These are phyloP conservation scores for Gorsachius magnificus DNA, from an alignment of 2,797 vertebrate genomes.

Conservation along the genomic window DNA sequence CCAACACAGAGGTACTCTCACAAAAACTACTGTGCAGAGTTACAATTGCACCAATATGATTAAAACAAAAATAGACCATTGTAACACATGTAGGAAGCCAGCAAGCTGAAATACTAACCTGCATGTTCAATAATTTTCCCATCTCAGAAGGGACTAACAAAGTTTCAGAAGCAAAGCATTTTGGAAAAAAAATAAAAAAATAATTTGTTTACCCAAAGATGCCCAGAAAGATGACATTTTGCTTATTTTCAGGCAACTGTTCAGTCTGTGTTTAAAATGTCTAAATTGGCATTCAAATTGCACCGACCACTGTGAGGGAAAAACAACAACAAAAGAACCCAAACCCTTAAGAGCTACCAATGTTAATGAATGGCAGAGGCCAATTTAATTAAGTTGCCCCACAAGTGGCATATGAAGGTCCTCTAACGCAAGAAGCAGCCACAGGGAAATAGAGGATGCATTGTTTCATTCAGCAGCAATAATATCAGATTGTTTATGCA, in stretches of 20 bases:
- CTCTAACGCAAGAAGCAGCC: background rate
- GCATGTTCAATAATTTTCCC: background rate
- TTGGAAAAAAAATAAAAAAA: accelerated
- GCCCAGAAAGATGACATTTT: background rate
- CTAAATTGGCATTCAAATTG: background rate
- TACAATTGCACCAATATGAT: background rate
- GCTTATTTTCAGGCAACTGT: background rate
- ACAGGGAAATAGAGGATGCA: background rate
- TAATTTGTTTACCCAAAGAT: background rate
- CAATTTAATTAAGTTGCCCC: background rate
- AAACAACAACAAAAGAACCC: background rate
- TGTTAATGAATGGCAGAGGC: background rate
- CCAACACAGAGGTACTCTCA: background rate
- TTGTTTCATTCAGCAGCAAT: background rate
- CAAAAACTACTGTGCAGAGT: background rate
- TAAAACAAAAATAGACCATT: background rate
- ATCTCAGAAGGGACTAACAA: background rate
- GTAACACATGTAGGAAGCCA: background rate
- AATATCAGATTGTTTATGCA: background rate
- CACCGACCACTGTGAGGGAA: background rate
- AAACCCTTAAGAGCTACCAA: background rate
- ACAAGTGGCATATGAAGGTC: background rate
- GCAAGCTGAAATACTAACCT: background rate
- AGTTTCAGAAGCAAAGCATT: background rate
- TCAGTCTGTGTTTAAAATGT: background rate